These are phyloP conservation scores for Amphiura filiformis DNA, from an alignment of 35 echinoderm and acorn worm species.

Conservation along the genomic window DNA sequence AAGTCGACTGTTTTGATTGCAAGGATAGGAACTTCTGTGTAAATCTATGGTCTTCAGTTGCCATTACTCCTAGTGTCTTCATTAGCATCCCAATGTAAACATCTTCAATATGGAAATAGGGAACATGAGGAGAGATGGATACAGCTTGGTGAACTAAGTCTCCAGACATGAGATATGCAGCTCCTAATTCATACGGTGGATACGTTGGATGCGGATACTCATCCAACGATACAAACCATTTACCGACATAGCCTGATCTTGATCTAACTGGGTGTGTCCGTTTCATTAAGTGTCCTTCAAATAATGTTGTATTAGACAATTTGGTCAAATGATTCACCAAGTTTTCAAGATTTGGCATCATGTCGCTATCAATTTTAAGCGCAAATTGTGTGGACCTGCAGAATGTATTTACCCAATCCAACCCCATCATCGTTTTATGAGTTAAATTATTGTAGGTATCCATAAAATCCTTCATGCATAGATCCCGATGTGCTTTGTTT, in stretches of 20 bases:
- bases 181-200: slow-evolving; percentile 73
- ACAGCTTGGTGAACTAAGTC: slow-evolving; percentile 27
- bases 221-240: slow-evolving; percentile 66
- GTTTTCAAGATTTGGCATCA: slow-evolving; percentile 54
- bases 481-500: no score
- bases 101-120: slow-evolving; percentile 35
- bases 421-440: slow-evolving; percentile 80
- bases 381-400: slow-evolving; percentile 59
- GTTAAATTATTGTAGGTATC: no score
- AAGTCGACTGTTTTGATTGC: no score
- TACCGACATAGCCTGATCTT: not conserved
- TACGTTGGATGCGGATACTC: slow-evolving; percentile 51
- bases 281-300: not conserved
- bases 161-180: slow-evolving; percentile 70
- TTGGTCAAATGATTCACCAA: slow-evolving; percentile 20
- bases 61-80: slow-evolving; percentile 19
- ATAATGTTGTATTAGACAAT: not conserved
- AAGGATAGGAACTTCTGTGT: no score
- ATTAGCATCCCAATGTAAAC: slow-evolving; percentile 36
- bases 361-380: slow-evolving; percentile 75
- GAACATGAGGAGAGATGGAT: no score
- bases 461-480: no score
- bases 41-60: no score
- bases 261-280: not conserved
- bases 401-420: slow-evolving; percentile 78